Base-by-base conservation (phyloP, 2,888 invertebrate genomes). In the Ectobius pallidus region DNA sequence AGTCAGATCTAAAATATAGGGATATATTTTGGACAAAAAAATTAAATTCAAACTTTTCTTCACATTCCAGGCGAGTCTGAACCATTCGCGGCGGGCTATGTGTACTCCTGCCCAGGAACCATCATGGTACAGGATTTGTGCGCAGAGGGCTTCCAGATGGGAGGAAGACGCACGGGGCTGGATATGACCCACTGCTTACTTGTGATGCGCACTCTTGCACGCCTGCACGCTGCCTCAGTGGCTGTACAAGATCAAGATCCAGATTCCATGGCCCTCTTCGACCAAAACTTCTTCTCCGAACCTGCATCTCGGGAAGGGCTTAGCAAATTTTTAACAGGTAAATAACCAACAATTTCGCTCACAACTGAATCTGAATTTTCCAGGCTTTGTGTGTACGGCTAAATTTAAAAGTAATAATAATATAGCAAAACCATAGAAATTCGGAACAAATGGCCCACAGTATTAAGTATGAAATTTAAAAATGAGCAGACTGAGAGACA, bases 71-170 rank as follows among this genome's bases (percentile, higher is more conserved):
- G 63, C 22, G 42, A 22, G 16, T 42, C 16, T 16, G 22, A 65
- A 16, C 25, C 18, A 16, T 46, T 65, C n/a, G 46, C 44, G n/a
- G 44, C 65, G 18, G 7, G 46, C 9, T 65, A 46, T 9, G 16
- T 46, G 6, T 65, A 65, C 20, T 44, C 65, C 7, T 18, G 46
- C 27, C 44, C 65, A 9, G 27, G 27, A 46, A 44, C 44, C 44
- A 25, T 65, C 11, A 18, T 65, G 7, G 4, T 65, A 27, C n/a
- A 65, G 11, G 65, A 65, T 44, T 39, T 65, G 30, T 18, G 46
- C 18, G 65, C 65, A n/a, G 7, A 42, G 16, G 65, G 65, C 16
- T 65, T 65, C 25, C 25, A 42, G n/a, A 44, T 27, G 44, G 65
- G 44, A 9, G 46, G 39, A 39, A 22, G 65, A 27, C 42, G 46